These are phyloP conservation scores for Conopomorpha cramerella DNA, from an alignment of 1,140 invertebrate genomes.

Conservation along the genomic window DNA sequence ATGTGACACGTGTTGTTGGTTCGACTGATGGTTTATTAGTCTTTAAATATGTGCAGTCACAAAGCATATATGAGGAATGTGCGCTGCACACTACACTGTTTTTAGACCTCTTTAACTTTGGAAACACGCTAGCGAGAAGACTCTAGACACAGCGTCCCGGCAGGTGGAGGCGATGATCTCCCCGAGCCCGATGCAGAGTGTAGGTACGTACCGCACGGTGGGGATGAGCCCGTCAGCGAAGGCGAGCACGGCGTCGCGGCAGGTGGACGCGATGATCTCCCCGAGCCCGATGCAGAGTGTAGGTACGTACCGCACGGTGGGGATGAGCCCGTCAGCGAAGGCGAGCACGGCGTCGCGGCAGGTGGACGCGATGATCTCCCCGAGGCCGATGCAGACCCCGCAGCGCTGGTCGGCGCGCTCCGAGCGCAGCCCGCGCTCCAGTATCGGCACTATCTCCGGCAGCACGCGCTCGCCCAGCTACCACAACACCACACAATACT, in stretches of 20 bases:
- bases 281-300: slow-evolving; percentile 97
- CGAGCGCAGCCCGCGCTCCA: slow-evolving; percentile 91
- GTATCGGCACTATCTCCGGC: slow-evolving; percentile 97
- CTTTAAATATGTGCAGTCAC: too few species aligned
- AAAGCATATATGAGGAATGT: too few species aligned
- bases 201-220: slow-evolving; percentile 78
- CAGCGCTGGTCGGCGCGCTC: slow-evolving; percentile 91
- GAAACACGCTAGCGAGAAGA: slow-evolving; percentile 96
- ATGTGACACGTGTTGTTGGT: too few species aligned
- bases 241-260: slow-evolving; percentile 90
- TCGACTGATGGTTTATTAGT: too few species aligned
- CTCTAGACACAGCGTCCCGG: slow-evolving; percentile 89
- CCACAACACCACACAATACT: too few species aligned
- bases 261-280: slow-evolving; percentile 97
- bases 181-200: slow-evolving; percentile 96
- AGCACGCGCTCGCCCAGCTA: slow-evolving; percentile 92
- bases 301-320: slow-evolving; percentile 81
- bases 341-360: slow-evolving; percentile 92
- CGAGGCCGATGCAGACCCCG: slow-evolving; percentile 97
- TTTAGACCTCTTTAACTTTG: slow-evolving; percentile 78
- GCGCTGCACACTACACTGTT: slow-evolving; percentile 97
- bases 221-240: slow-evolving; percentile 97
- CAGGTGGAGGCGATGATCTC: slow-evolving; percentile 98
- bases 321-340: slow-evolving; percentile 95
- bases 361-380: slow-evolving; percentile 97